A percentile compares a stretch with the other conserved stretches of the same genome.
Conservation (phyloP, 2,797 vertebrate genomes). For the Platalea minor region DNA sequence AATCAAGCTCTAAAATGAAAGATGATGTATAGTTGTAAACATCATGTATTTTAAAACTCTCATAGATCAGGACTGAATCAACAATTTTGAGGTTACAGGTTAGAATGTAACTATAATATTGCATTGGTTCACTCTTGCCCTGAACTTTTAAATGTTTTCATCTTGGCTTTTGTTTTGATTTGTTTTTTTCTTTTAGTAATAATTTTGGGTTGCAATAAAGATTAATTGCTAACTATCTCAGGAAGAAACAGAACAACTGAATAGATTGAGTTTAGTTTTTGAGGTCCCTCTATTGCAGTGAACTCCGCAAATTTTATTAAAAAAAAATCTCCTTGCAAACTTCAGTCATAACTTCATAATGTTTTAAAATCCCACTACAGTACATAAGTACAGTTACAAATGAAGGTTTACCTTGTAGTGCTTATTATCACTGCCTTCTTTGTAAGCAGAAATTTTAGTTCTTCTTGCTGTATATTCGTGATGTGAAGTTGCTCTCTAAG, state of each 20-base stretch:
- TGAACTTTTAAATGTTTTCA: background rate
- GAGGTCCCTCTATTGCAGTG: background rate
- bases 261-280: background rate
- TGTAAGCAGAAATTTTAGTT: conserved; percentile 16
- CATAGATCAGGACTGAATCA: background rate
- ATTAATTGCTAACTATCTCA: background rate
- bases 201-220: background rate
- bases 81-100: background rate
- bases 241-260: background rate
- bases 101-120: background rate
- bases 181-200: background rate
- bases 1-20: background rate
- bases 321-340: background rate
- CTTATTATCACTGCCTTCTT: background rate
- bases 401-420: background rate
- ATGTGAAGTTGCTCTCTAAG: background rate
- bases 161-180: background rate
- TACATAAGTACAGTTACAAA: background rate
- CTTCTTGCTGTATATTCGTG: background rate
- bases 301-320: background rate
- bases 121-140: background rate
- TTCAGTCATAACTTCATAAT: background rate
- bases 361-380: background rate
- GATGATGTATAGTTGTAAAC: background rate
- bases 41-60: background rate